Conservation (phyloP, 2,797 vertebrate species). For the Menidia menidia region DNA sequence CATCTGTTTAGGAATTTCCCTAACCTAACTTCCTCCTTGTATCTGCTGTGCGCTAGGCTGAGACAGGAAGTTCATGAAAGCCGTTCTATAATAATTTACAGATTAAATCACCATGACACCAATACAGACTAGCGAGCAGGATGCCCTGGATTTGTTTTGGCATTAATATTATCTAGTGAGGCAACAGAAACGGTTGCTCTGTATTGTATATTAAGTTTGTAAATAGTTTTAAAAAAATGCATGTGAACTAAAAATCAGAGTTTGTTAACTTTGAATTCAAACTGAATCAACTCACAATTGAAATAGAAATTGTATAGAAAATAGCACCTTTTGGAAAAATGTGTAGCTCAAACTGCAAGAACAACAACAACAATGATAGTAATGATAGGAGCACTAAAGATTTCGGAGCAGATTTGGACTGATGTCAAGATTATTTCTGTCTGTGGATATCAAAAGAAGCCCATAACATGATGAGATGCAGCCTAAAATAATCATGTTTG, state of each 20-base stretch:
- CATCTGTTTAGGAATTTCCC: slow-evolving; percentile 89
- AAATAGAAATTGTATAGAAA: too few relatives aligned
- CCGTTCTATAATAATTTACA: slow-evolving; percentile 74
- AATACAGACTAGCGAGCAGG: slow-evolving; percentile 48
- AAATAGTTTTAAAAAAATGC: neutral
- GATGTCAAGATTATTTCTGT: too few relatives aligned
- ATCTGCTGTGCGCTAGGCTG: slow-evolving; percentile 74
- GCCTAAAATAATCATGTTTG: too few relatives aligned
- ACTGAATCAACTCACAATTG: too few relatives aligned
- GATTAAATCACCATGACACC: slow-evolving; percentile 75
- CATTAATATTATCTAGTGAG: slow-evolving; percentile 50
- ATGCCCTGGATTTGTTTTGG: slow-evolving; percentile 45
- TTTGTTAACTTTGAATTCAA: neutral
- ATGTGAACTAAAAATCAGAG: neutral
- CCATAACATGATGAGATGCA: too few relatives aligned
- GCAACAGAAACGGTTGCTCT: slow-evolving; percentile 37
- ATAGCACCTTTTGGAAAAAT: too few relatives aligned
- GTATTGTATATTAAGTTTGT: slow-evolving; percentile 28
- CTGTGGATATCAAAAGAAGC: too few relatives aligned
- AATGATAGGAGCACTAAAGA: too few relatives aligned
- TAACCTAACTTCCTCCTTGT: slow-evolving; percentile 81
- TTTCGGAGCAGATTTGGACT: too few relatives aligned
- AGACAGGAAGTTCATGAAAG: slow-evolving; percentile 79
- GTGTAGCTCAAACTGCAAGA: too few relatives aligned
- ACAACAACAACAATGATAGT: too few relatives aligned